Percentiles rank a stretch among this genome's conserved stretches.
Evolutionary conservation across 1,140 invertebrate genomes (phyloP).

Genomic region (Battus philenor): DNA sequence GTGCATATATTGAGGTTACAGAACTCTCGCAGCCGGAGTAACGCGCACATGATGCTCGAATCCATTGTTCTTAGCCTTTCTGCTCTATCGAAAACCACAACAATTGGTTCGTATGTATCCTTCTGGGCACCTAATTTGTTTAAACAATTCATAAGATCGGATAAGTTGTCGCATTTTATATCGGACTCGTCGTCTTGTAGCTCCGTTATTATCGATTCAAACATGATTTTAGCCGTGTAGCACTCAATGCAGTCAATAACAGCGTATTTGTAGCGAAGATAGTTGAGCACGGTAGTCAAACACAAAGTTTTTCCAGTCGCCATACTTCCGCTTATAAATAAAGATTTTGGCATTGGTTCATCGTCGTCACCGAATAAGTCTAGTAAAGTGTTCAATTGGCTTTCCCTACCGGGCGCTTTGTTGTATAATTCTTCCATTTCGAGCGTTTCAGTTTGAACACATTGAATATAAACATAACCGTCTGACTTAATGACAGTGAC

Average conservation of each 20-base stretch:
- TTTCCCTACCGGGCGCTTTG: conserved; percentile 77
- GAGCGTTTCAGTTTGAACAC: conserved; percentile 15
- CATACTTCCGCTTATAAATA: conserved; percentile 88
- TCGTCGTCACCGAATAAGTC: conserved; percentile 77
- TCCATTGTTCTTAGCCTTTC: conserved; percentile 86
- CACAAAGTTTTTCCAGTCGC: conserved; percentile 88
- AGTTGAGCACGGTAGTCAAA: conserved; percentile 77
- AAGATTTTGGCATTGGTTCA: conserved; percentile 78
- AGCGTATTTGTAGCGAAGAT: conserved; percentile 79
- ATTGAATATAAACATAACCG: not conserved
- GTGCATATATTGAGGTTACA: conserved; percentile 84
- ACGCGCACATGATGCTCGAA: conserved; percentile 77
- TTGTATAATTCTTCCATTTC: conserved; percentile 73
- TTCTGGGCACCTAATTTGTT: conserved; percentile 43
- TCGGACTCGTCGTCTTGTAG: conserved; percentile 54
- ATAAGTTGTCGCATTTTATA: conserved; percentile 82
- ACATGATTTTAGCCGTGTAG: conserved; percentile 84
- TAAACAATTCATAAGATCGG: conserved; percentile 82
- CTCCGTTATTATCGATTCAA: conserved; percentile 84
- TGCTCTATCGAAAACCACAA: conserved; percentile 87
- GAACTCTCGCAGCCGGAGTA: conserved; percentile 85
- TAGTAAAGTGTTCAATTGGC: conserved; percentile 76
- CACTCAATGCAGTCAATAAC: conserved; percentile 90
- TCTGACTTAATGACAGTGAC: conserved; percentile 13
- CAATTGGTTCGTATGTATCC: conserved; percentile 65